A percentile compares a stretch with the other conserved stretches of the same genome.
These are phyloP conservation scores for Zaprionus inermis DNA, from an alignment of 1,140 invertebrate genomes.

Conservation along the genomic window DNA sequence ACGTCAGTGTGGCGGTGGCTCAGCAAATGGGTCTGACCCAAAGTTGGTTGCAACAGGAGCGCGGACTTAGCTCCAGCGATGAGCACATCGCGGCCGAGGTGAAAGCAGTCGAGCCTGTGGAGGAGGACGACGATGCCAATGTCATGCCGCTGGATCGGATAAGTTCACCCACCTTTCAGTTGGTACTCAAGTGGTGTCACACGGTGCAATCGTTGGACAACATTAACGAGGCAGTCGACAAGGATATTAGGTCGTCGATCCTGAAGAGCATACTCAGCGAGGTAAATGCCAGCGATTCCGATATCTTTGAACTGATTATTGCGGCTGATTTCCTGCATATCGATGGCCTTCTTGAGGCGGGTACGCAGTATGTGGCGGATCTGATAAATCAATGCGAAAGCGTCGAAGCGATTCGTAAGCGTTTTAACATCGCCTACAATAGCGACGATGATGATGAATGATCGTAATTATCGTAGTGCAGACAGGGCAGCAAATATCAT, in stretches of 20 bases:
- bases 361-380: conserved; percentile 28
- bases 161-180: conserved; percentile 8
- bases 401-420: conserved; percentile 15
- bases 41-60: conserved; percentile 32
- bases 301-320: conserved; percentile 29
- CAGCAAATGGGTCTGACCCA: conserved; percentile 32
- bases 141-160: conserved; percentile 29
- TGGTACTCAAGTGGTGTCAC: conserved; percentile 47
- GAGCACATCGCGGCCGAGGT: background rate
- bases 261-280: conserved; percentile 1
- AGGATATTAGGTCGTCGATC: background rate
- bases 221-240: background rate
- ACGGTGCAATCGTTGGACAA: background rate
- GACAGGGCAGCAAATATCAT: background rate
- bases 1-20: conserved; percentile 12
- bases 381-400: conserved; percentile 6
- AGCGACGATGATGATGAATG: background rate
- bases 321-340: conserved; percentile 53
- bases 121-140: conserved; percentile 23
- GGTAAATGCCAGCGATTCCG: background rate
- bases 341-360: conserved; percentile 18
- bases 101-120: background rate
- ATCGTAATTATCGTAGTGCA: background rate
- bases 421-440: conserved; percentile 14
- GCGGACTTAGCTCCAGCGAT: background rate